These are phyloP conservation scores for Beaufortia kweichowensis DNA, from an alignment of 2,113 vertebrate species.

Conservation along the genomic window DNA sequence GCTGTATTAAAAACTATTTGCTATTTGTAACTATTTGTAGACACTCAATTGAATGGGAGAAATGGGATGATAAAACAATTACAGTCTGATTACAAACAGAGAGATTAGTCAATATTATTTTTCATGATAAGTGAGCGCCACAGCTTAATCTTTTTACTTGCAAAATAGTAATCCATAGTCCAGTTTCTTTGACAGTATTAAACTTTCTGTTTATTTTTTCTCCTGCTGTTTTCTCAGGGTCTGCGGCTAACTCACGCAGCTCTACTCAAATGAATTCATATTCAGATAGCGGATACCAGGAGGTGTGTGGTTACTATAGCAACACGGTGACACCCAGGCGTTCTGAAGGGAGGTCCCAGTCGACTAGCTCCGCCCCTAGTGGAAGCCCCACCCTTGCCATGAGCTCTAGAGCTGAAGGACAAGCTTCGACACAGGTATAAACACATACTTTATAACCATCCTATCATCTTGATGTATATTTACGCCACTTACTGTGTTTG, in stretches of 20 bases:
- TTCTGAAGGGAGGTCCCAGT: constrained; percentile 76
- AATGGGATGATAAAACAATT: too few species aligned
- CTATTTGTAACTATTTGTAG: too few species aligned
- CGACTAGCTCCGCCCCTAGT: constrained; percentile 76
- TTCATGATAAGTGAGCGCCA: neutral
- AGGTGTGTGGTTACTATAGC: constrained; percentile 93
- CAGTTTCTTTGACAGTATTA: neutral
- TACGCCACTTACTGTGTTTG: neutral
- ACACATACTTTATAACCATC: neutral
- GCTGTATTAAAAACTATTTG: too few species aligned
- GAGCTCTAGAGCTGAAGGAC: constrained; percentile 88
- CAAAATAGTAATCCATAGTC: neutral
- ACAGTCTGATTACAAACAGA: neutral
- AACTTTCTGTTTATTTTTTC: neutral
- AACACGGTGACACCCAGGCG: constrained; percentile 80
- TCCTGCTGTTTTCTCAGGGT: constrained; percentile 76
- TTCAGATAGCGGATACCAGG: constrained; percentile 97
- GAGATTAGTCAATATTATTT: neutral
- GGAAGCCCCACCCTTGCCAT: constrained; percentile 79
- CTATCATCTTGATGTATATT: neutral
- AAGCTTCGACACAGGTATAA: constrained; percentile 87
- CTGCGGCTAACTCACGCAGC: constrained; percentile 89
- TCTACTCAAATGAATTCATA: constrained; percentile 97
- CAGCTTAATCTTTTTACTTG: neutral
- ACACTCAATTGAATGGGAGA: too few species aligned